These are phyloP conservation scores for Barnardius zonarius DNA, from an alignment of 2,113 vertebrate species.

Conservation along the genomic window DNA sequence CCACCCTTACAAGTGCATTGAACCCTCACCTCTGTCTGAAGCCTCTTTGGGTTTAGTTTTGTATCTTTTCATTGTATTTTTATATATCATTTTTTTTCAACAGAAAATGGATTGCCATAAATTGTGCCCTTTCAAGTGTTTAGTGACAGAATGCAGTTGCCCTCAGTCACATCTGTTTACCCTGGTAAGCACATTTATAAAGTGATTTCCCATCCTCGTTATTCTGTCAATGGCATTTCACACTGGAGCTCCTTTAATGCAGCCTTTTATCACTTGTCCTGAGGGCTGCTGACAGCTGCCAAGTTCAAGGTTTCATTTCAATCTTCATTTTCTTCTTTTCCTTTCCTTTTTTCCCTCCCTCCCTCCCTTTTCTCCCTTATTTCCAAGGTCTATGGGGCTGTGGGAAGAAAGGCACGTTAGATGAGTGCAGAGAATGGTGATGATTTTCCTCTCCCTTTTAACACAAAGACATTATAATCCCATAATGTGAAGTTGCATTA, in stretches of 20 bases:
- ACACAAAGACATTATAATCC: neutral
- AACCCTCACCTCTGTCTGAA: neutral
- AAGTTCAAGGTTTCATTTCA: conserved; percentile 17
- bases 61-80: neutral
- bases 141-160: conserved; percentile 28
- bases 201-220: conserved; percentile 42
- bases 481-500: neutral
- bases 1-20: neutral
- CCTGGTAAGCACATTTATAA: conserved; percentile 55
- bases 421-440: fast-evolving
- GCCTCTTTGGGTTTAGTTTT: neutral
- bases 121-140: conserved; percentile 42
- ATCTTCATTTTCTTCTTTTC: neutral
- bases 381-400: neutral
- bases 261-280: conserved; percentile 62
- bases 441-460: neutral
- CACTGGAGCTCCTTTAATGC: conserved; percentile 43
- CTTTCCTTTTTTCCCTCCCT: neutral
- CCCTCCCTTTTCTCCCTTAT: neutral
- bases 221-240: conserved; percentile 62
- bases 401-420: neutral
- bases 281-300: conserved; percentile 47
- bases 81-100: neutral
- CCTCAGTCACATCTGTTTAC: conserved; percentile 62
- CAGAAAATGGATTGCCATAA: conserved; percentile 9